Conservation (phyloP, 2,113 vertebrate species). For the Lepus americanus region DNA sequence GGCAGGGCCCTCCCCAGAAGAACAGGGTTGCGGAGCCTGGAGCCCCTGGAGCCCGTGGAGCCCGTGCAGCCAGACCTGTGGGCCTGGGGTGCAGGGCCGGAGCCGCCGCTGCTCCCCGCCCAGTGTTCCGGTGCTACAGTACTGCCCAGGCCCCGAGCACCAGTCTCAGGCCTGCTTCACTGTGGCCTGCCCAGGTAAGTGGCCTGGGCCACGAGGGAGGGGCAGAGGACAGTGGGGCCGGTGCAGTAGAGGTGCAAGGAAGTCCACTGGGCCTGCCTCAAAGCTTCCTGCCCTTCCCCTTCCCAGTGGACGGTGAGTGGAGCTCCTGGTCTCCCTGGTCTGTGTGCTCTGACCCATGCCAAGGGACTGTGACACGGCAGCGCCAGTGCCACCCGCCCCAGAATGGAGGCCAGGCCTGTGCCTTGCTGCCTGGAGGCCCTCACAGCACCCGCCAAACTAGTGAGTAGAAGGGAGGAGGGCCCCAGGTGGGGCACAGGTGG, state of each 20-base stretch:
- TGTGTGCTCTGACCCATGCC: slow-evolving; percentile 89
- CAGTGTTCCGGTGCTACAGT: slow-evolving; percentile 77
- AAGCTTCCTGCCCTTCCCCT: not conserved
- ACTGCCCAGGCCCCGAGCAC: slow-evolving; percentile 87
- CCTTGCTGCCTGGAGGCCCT: slow-evolving; percentile 81
- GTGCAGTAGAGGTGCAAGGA: too few species aligned
- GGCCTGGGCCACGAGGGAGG: not conserved
- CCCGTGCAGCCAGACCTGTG: slow-evolving; percentile 90
- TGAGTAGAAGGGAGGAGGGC: slow-evolving; percentile 81
- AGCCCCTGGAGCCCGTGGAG: slow-evolving; percentile 91
- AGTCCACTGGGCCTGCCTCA: fast-evolving
- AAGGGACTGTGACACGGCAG: slow-evolving; percentile 87
- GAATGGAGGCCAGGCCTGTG: slow-evolving; percentile 90
- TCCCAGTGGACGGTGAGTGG: slow-evolving; percentile 92
- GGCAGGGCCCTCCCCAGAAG: slow-evolving; percentile 78
- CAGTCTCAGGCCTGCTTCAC: slow-evolving; percentile 91
- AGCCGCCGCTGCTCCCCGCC: slow-evolving; percentile 85
- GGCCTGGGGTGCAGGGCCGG: slow-evolving; percentile 87
- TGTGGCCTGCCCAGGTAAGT: slow-evolving; percentile 89
- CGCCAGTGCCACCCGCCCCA: slow-evolving; percentile 89
- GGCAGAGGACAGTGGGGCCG: fast-evolving
- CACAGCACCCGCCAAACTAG: slow-evolving; percentile 87
- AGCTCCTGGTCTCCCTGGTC: slow-evolving; percentile 92
- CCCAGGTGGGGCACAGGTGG: fast-evolving
- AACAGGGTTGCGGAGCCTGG: slow-evolving; percentile 91